These are phyloP conservation scores for Cebus imitator DNA, from an alignment of 2,113 vertebrate genomes.

Conservation along the genomic window DNA sequence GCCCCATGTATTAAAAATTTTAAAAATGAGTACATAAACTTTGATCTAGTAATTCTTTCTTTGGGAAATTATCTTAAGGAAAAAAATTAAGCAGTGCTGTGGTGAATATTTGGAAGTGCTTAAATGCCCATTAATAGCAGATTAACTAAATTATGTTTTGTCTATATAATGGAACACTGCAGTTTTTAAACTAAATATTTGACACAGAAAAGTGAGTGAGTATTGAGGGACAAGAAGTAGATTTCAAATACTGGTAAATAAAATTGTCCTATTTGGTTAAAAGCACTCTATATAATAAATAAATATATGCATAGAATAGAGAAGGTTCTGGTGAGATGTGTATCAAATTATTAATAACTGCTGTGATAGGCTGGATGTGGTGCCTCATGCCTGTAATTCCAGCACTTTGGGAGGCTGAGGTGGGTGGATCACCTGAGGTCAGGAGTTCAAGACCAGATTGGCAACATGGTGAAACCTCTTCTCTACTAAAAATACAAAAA, in stretches of 20 bases:
- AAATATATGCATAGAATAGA: not conserved
- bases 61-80: constrained; percentile 15
- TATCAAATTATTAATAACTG: constrained; percentile 29
- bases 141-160: constrained; percentile 5
- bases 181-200: constrained; percentile 37
- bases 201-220: not conserved
- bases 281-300: not conserved
- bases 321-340: not conserved
- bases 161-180: not conserved
- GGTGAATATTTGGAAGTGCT: not conserved
- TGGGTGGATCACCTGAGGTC: too few relatives aligned
- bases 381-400: too few relatives aligned
- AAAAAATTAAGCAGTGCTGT: not conserved
- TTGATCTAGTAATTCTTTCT: constrained; percentile 42
- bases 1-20: not conserved
- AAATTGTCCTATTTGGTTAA: constrained; percentile 13
- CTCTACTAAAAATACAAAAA: too few relatives aligned
- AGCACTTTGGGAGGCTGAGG: too few relatives aligned
- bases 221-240: not conserved
- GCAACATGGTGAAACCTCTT: too few relatives aligned
- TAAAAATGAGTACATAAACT: not conserved
- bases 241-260: constrained; percentile 23
- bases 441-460: too few relatives aligned
- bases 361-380: not conserved
- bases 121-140: not conserved